Evolutionary conservation across 2,888 invertebrate species (phyloP), one percentile per base, ranked within the genome.

Genomic region (Embidobia sp.): DNA sequence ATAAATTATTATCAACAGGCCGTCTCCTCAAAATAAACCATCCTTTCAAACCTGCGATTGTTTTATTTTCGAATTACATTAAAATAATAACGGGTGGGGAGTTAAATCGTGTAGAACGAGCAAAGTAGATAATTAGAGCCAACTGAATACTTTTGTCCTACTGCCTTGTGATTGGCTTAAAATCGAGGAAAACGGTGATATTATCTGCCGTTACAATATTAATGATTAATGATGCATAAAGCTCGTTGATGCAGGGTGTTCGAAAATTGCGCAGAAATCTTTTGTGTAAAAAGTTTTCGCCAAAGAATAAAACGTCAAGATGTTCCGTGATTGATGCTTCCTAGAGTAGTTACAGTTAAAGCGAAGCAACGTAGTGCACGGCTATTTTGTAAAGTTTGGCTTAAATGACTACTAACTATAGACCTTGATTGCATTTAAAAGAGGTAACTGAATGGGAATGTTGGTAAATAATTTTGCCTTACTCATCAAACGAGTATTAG

Each of bases 151-250:
- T 63, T 63, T 48, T 49, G 48, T 44, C 10, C 40, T 10, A 59
- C 40, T 37, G 44, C 13, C 26, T 51, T 29, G 29, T 53, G 26
- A 40, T 40, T 49, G 53, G 44, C 5, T 53, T 7, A 44, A 55
- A 61, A 67, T 46, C 15, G n/a, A 22, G 10, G 22, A 51, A 70
- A 49, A 42, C 26, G n/a, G 10, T 35, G 44, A 67, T 57, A 57
- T 22, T 37, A 67, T 57, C 49, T 35, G 40, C 33, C 42, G 42
- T 22, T 67, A 27, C 22, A 18, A 49, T 49, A 42, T 31, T 42
- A 57, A 57, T 67, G 67, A 67, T 67, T 67, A 67, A 69, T 69
- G 69, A 69, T 49, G 49, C 69, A 49, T 57, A 59, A 26, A 57
- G n/a, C 40, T 55, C 7, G 26, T 35, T 44, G 8, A 11, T 16